Evolutionary conservation across 2,113 vertebrate species (phyloP).

Genomic region (Oryctolagus cuniculus): mOryCun1.1 NC_091442.1:55723001-55723500

Average conservation of each 20-base stretch:
- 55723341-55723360: neutral
- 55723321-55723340: neutral
- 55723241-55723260: conserved; percentile 74
- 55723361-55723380: neutral
- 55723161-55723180: conserved; percentile 68
- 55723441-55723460: neutral
- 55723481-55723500: neutral
- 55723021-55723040: neutral
- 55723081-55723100: neutral
- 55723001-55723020: neutral
- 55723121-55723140: neutral
- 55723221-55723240: conserved; percentile 76
- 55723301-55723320: neutral
- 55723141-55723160: conserved; percentile 56
- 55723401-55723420: neutral
- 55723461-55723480: neutral
- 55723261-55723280: conserved; percentile 76
- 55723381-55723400: neutral
- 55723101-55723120: neutral
- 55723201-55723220: conserved; percentile 63
- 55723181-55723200: conserved; percentile 49
- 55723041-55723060: neutral
- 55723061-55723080: neutral
- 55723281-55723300: conserved; percentile 9
- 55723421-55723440: neutral